Evolutionary conservation across 2,797 vertebrate species (phyloP), one percentile per base, ranked within the genome.

Genomic region (Falco cherrug): DNA sequence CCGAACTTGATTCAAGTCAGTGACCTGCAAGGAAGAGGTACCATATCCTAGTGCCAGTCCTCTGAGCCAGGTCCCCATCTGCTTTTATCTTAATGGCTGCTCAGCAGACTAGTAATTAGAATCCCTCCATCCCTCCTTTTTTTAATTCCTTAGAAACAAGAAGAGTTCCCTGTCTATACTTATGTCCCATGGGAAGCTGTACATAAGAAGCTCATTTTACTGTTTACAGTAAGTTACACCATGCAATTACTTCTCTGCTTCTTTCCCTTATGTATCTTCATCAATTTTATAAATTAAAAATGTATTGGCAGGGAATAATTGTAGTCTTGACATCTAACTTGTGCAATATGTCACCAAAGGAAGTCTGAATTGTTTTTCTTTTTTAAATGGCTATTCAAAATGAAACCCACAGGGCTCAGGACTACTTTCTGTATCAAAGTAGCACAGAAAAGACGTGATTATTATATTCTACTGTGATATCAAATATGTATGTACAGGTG

Each of bases 281-380:
- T 79, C 65, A 73, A 25, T 92, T 96, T 91, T 76, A 87, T 81
- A 63, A 85, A 88, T 54, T 79, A 74, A 91, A 93, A 90, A 91
- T 24, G 3, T 76, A 87, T 79, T 70, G 86, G 31, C 82, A 87
- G 50, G 31, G n/a, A 81, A 56, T 85, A 86, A 87, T 17, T 87
- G 43, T 21, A 76, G 39, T 77, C 75, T 65, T 75, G 57, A 78
- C 17, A 60, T 81, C 28, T 78, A 70, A 89, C 25, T 83, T 71
- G 31, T 53, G 37, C 61, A 53, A 9, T 14, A 28, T 35, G 39
- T 59, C 31, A 39, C 57, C 53, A 68, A 74, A 78, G 22, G 37
- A 74, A 75, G 13, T 22, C 68, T 43, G 47, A 87, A 48, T 54
- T 79, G n/a, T 16, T 92, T 83, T 87, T 68, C 17, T 89, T 92